Conservation (phyloP, 2,888 invertebrate genomes). For the Ectemnius lituratus region DNA sequence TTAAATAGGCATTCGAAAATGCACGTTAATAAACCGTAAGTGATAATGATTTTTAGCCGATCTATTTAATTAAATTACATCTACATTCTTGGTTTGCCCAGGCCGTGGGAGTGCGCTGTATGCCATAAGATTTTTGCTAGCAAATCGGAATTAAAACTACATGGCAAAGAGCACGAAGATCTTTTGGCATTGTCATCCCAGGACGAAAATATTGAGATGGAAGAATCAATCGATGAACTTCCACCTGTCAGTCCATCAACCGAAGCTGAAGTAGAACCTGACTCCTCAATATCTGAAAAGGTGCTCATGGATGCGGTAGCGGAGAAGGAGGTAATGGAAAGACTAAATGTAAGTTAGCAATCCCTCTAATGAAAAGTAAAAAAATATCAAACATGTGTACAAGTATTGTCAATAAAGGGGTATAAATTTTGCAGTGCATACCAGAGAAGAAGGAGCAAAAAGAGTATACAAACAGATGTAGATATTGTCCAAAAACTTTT, state of each 20-base stretch:
- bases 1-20: conserved; percentile 79
- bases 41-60: conserved; percentile 22
- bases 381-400: too few species aligned
- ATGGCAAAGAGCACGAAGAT: conserved; percentile 62
- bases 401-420: not conserved
- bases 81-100: conserved; percentile 23
- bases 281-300: conserved; percentile 68
- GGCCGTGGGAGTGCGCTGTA: conserved; percentile 65
- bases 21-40: conserved; percentile 76
- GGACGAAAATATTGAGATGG: conserved; percentile 62
- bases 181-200: conserved; percentile 39
- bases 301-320: conserved; percentile 71
- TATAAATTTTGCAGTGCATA: conserved; percentile 22
- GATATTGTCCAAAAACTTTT: conserved; percentile 83
- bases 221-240: conserved; percentile 38
- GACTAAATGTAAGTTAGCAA: conserved; percentile 52
- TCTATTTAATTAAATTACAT: conserved; percentile 2
- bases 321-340: conserved; percentile 67
- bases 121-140: conserved; percentile 67
- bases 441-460: conserved; percentile 62
- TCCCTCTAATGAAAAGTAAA: not conserved
- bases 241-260: not conserved
- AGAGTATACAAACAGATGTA: conserved; percentile 79
- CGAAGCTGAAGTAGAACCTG: conserved; percentile 37
- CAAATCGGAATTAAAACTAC: conserved; percentile 65